These are phyloP conservation scores for Tauraco hartlaubi DNA, from an alignment of 2,797 vertebrate genomes.

Conservation along the genomic window DNA sequence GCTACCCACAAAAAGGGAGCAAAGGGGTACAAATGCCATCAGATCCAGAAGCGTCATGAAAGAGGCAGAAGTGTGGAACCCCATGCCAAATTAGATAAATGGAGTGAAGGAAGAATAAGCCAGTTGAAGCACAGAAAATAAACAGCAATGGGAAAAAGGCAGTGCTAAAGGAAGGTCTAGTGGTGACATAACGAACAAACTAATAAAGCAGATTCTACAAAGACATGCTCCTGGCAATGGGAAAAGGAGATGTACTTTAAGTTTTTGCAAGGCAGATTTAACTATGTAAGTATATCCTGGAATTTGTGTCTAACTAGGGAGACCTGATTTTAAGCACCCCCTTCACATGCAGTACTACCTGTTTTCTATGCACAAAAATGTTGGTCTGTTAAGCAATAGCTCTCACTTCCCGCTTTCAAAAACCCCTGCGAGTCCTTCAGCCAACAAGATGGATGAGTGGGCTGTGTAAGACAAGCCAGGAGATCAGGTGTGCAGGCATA, in stretches of 20 bases:
- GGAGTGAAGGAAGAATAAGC: background rate
- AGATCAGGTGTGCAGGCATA: no score
- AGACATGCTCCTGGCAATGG: background rate
- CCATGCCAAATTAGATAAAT: background rate
- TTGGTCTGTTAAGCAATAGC: background rate
- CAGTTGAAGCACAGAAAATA: background rate
- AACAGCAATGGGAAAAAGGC: background rate
- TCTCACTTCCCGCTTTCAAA: background rate
- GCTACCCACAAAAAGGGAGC: background rate
- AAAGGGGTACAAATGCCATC: background rate
- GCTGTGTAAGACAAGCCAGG: background rate
- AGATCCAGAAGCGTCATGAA: background rate
- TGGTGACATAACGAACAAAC: background rate
- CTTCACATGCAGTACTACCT: background rate
- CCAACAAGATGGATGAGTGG: background rate
- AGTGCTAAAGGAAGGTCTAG: background rate
- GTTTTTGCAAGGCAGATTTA: background rate
- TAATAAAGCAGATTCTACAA: background rate
- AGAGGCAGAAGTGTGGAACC: background rate
- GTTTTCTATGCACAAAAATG: background rate
- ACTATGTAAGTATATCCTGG: fast-evolving
- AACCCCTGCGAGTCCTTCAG: background rate
- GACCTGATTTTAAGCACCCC: background rate
- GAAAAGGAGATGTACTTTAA: background rate
- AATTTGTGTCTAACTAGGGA: background rate